Base-by-base conservation (phyloP, 1,140 invertebrate genomes). In the Saxidomus purpurata region DNA sequence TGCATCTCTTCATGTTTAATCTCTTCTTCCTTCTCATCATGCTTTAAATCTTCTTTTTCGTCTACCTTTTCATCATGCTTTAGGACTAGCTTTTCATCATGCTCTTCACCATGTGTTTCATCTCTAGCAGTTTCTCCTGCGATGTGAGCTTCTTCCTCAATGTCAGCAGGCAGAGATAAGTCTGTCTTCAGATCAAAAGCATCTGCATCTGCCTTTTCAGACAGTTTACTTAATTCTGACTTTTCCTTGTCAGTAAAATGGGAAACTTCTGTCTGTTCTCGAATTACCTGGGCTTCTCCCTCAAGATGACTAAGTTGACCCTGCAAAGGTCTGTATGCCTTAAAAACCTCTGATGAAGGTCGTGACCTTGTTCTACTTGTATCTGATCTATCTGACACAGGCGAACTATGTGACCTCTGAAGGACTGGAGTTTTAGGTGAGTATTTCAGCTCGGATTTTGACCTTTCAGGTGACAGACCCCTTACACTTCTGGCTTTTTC, bases 221-320 rank as follows among this genome's bases (percentile, higher is more conserved):
- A 88, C 25, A 79, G 47, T 59, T 43, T n/a, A 36, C 85, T 87
- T 28, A 87, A 74, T 3, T 79, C 52, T 15, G 86, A 81, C 55
- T 81, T 49, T 31, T 81, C 86, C 34, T 34, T 40, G 0, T 76
- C 85, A 13, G 86, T 88, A 28, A 81, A 28, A 31, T 88, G 86
- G 17, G 87, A 89, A 31, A 89, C 28, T 55, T 89, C 87, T 59
- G 87, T 89, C 67, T 89, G 87, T 31, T 89, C 87, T 17, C 87
- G 19, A 34, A 89, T 89, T 15, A 89, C 36, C 40, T 89, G 28
- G 2, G 87, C 31, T 19, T 82, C 80, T 1, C 63, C 79, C 49
- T 89, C 87, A 17, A 89, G 52, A 28, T 82, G 67, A 36, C 19
- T 89, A 11, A 89, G 69, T 34, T 89, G 87, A 43, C 38, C 83